Evolutionary conservation across 1,140 invertebrate genomes (phyloP).

Genomic region (Euschistus heros): DNA sequence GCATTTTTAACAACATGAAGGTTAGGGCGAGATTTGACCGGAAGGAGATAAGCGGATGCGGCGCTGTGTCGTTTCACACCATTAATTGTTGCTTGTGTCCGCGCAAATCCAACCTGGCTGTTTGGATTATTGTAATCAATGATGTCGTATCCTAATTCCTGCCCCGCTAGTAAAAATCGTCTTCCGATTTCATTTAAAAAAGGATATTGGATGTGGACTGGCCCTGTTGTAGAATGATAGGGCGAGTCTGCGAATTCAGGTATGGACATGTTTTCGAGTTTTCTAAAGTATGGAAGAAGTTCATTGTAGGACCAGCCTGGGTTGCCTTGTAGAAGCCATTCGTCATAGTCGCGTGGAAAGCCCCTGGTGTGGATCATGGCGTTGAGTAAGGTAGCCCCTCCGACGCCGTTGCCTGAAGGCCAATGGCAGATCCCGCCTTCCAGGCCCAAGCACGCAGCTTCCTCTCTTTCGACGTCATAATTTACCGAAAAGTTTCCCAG

Average conservation of each 20-base stretch:
- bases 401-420: constrained; percentile 50
- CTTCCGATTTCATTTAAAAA: constrained; percentile 42
- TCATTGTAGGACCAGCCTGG: constrained; percentile 55
- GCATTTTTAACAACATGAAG: constrained; percentile 44
- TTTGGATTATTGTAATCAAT: constrained; percentile 55
- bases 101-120: constrained; percentile 40
- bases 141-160: constrained; percentile 43
- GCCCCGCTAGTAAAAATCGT: constrained; percentile 51
- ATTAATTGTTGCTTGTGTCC: constrained; percentile 30
- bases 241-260: constrained; percentile 33
- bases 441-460: constrained; percentile 39
- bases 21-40: constrained; percentile 42
- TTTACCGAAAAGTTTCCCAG: constrained; percentile 52
- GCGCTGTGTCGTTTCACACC: constrained; percentile 34
- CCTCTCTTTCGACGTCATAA: constrained; percentile 42
- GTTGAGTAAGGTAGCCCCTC: constrained; percentile 68
- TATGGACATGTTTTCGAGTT: constrained; percentile 44
- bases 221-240: constrained; percentile 46
- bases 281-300: constrained; percentile 54
- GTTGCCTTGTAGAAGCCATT: constrained; percentile 57
- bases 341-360: constrained; percentile 59
- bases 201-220: constrained; percentile 41
- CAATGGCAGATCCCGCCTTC: constrained; percentile 41
- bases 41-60: constrained; percentile 45
- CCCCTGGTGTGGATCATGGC: constrained; percentile 82